A percentile compares a stretch with the other conserved stretches of the same genome.
Evolutionary conservation across 2,113 vertebrate genomes (phyloP).

Genomic region (Charina bottae): DNA sequence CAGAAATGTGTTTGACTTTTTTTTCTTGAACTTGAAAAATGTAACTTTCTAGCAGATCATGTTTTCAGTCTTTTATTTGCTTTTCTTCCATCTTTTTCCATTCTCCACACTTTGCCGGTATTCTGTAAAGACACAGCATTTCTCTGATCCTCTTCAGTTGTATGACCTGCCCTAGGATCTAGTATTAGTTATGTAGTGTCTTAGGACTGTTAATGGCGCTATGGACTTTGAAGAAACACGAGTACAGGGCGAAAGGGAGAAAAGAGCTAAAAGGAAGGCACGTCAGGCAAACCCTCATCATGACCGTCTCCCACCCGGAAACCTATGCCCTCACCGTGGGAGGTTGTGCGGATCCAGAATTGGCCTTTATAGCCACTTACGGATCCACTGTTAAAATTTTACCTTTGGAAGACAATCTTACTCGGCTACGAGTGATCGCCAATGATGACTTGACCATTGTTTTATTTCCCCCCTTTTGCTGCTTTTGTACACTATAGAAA

Average conservation of each 20-base stretch:
- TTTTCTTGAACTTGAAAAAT: not conserved
- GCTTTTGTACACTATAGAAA: not conserved
- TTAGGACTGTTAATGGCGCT: not conserved
- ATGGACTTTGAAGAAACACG: too few relatives aligned
- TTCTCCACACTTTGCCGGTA: not conserved
- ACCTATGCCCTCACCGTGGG: too few relatives aligned
- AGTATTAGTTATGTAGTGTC: not conserved
- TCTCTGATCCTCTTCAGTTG: not conserved
- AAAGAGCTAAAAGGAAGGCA: too few relatives aligned
- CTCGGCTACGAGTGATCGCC: too few relatives aligned
- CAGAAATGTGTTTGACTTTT: not conserved
- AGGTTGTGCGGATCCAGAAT: too few relatives aligned
- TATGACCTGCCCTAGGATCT: not conserved
- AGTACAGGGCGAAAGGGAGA: too few relatives aligned
- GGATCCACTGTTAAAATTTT: too few relatives aligned
- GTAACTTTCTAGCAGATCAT: not conserved
- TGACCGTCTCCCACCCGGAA: too few relatives aligned
- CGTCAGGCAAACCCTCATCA: too few relatives aligned
- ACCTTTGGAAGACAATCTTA: too few relatives aligned
- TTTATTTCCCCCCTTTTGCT: not conserved
- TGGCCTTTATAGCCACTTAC: too few relatives aligned
- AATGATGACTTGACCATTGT: not conserved
- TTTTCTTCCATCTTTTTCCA: not conserved
- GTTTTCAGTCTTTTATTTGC: constrained; percentile 1
- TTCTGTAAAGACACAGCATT: not conserved